phyloP scores from a whole-genome alignment of 37 sponge, comb jelly and placozoan genomes.

The Spongia lamella region DNA sequence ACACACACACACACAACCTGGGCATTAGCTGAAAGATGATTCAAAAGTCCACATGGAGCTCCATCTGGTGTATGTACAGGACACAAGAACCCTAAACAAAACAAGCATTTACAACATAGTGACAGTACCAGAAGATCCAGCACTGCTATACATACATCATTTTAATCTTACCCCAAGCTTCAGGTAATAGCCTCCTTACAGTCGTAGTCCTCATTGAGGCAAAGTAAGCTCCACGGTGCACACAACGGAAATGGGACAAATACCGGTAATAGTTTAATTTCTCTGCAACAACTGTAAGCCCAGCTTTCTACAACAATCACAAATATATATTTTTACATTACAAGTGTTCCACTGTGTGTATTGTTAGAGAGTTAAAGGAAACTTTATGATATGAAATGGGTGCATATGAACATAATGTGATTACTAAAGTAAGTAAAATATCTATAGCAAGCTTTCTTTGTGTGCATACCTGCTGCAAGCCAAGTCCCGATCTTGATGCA shows the following conservation, averaged over 20 bases:
- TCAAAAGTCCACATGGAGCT: slow-evolving; percentile 95
- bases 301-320: slow-evolving; percentile 66
- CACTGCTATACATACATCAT: neutral
- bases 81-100: slow-evolving; percentile 88
- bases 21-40: slow-evolving; percentile 85
- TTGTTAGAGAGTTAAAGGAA: neutral
- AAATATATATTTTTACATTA: neutral
- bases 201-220: slow-evolving; percentile 90
- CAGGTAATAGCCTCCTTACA: slow-evolving; percentile 94
- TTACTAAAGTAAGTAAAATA: neutral
- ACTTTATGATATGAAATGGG: neutral
- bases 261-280: slow-evolving; percentile 94
- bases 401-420: no score
- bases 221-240: slow-evolving; percentile 97
- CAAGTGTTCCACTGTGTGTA: neutral
- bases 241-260: slow-evolving; percentile 93
- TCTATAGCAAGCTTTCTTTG: no score
- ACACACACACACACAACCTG: no score
- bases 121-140: neutral
- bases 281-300: slow-evolving; percentile 95
- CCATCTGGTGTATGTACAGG: slow-evolving; percentile 99
- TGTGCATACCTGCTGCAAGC: slow-evolving; percentile 73
- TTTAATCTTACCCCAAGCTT: slow-evolving; percentile 86
- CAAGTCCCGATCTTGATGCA: slow-evolving; percentile 71
- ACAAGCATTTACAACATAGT: neutral